Evolutionary conservation across 2,888 invertebrate species (phyloP), one percentile per base, ranked within the genome.

Genomic region (Dorcus hopei): DNA sequence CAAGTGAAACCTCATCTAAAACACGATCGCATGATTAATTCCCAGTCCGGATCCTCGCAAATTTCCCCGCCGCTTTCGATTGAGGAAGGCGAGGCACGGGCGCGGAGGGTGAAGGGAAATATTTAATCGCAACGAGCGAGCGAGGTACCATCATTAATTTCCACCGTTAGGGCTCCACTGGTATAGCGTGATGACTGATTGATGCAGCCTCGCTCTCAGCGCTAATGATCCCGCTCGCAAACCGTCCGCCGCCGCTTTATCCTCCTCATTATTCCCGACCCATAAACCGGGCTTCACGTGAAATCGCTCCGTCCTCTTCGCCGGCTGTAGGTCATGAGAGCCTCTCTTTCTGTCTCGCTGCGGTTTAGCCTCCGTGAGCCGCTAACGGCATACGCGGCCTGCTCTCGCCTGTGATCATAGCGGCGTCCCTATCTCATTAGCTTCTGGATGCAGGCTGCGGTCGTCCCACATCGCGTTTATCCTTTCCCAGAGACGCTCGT

Each of bases 121-220:
- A 38, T 58, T 58, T 58, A 58, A 58, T 58, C 58, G 58, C 54
- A 33, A 33, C 26, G 26, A 33, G 47, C 55, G 43, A 55, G 59
- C 54, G 59, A 63, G 62, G 61, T 63, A 67, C 67, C 68, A 67
- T 70, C 70, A 70, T 71, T 71, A 72, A 70, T 72, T 70, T 69
- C 68, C 66, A 66, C 67, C 67, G 70, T 66, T 68, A 68, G 67
- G 68, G 68, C 68, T 65, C 65, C 66, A 65, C 62, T 58, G 66
- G 63, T 66, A 66, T 67, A 61, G 66, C 66, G 64, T 67, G 69
- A 72, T 71, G 73, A 71, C 71, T 73, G 73, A 73, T 73, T 73
- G 72, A 73, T 72, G 72, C 69, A 65, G 68, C 68, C 62, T 66
- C 68, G 65, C 68, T 62, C 68, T 69, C 67, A 63, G 65, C 70